Base-by-base conservation (phyloP, 2,888 invertebrate species). In the Cephus pulcher region DNA sequence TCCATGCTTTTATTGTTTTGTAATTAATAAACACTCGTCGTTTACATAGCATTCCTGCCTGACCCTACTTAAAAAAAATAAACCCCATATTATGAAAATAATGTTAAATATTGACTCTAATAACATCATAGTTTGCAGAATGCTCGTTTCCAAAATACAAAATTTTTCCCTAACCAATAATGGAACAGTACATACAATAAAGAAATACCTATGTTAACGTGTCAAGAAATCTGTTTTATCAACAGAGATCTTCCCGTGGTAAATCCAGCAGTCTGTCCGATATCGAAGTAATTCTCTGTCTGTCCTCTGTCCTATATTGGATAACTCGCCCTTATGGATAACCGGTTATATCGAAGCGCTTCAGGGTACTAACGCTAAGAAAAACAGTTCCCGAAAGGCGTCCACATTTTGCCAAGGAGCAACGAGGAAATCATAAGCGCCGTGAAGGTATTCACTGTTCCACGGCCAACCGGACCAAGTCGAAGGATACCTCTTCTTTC, bases 401-500 rank as follows among this genome's bases (percentile, higher is more conserved):
- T 90, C 90, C 91, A 91, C 91, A 90, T 91, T 91, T 91, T 88
- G 90, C 90, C 88, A 89, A 89, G 87, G 86, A 86, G 83, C 78
- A 74, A 82, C 76, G 79, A 85, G 88, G 88, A 76, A 75, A 82
- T 23, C 84, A 90, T 76, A 76, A 76, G 69, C 12, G 1, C 69
- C 11, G 71, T 12, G 32, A 69, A 82, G 78, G 74, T 81, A 74
- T 77, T 77, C 34, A 74, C n/a, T 81, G 76, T 81, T 78, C 34
- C 73, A 11, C 33, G 4, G 76, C 32, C 32, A 34, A 32, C 34
- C 32, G 71, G 33, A 71, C 33, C 9, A 3, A 34, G 71, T 71
- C 30, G 12, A 71, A 12, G 12, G 12, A 1, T 71, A 79, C 78
- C 81, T 86, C 77, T 84, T 85, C 56, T 40, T 4, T 75, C 79